A percentile compares a stretch with the other conserved stretches of the same genome.
Conservation (phyloP, 2,888 invertebrate species). For the Eupithecia abbreviata region DNA sequence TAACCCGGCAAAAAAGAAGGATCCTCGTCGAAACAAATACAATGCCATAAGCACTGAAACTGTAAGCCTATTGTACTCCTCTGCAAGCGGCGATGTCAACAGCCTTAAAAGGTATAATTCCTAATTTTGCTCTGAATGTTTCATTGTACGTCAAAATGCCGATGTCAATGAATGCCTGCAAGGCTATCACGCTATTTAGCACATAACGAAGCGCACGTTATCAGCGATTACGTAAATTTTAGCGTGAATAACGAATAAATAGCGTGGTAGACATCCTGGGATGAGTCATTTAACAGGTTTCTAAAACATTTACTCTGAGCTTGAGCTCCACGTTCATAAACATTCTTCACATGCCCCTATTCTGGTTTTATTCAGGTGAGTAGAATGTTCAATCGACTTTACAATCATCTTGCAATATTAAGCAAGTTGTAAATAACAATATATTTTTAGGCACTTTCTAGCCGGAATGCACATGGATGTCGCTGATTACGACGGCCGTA, state of each 20-base stretch:
- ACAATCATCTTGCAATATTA: neutral
- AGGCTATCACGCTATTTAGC: no score
- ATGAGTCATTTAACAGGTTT: constrained; percentile 43
- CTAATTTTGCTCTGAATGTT: constrained; percentile 29
- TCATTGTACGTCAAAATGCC: constrained; percentile 46
- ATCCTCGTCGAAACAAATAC: constrained; percentile 95
- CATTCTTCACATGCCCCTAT: neutral
- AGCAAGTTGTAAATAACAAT: neutral
- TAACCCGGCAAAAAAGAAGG: constrained; percentile 95
- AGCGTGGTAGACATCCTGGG: constrained; percentile 32
- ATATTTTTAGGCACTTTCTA: constrained; percentile 86
- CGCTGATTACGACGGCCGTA: constrained; percentile 97
- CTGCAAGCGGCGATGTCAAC: constrained; percentile 96
- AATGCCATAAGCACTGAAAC: constrained; percentile 96
- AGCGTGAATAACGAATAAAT: no score
- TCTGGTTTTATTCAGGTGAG: neutral
- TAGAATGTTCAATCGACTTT: neutral
- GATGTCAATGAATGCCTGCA: constrained; percentile 54
- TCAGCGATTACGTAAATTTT: no score
- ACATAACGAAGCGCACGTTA: no score
- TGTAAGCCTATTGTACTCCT: constrained; percentile 96
- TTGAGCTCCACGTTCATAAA: constrained; percentile 19
- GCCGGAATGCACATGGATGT: constrained; percentile 97
- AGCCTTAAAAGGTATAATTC: constrained; percentile 88
- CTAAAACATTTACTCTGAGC: constrained; percentile 23